Percentiles rank a stretch among this genome's conserved stretches.
Conservation (phyloP, 2,888 invertebrate species). For the Nomada goodeniana region DNA sequence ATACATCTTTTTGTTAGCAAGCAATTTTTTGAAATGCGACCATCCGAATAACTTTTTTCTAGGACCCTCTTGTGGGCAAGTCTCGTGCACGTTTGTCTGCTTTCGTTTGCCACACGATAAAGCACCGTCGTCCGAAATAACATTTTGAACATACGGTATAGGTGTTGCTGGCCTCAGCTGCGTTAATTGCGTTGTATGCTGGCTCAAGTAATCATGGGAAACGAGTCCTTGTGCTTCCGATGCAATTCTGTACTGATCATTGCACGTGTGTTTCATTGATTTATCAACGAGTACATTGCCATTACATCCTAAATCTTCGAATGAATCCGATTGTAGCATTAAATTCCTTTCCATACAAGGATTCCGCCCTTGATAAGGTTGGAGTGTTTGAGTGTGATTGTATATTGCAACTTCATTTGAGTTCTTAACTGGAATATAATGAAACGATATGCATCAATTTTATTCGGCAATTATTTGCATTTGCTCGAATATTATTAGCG, state of each 20-base stretch:
- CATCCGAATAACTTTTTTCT: slow-evolving; percentile 82
- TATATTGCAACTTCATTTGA: slow-evolving; percentile 85
- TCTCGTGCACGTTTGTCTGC: slow-evolving; percentile 85
- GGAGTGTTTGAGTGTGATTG: slow-evolving; percentile 85
- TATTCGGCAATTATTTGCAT: neutral
- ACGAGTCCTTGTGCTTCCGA: slow-evolving; percentile 85
- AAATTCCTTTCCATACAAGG: slow-evolving; percentile 92
- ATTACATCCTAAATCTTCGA: slow-evolving; percentile 86
- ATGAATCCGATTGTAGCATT: slow-evolving; percentile 86
- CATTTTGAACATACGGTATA: slow-evolving; percentile 91
- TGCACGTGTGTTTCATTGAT: slow-evolving; percentile 86
- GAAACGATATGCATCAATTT: slow-evolving; percentile 11
- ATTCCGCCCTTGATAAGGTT: slow-evolving; percentile 94
- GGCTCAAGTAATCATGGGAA: slow-evolving; percentile 85
- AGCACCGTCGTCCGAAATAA: slow-evolving; percentile 85
- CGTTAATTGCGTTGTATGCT: slow-evolving; percentile 77
- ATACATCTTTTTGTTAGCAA: slow-evolving; percentile 79
- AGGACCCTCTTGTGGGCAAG: slow-evolving; percentile 76
- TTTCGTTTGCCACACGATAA: slow-evolving; percentile 82
- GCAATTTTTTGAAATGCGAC: slow-evolving; percentile 85
- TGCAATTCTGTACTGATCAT: slow-evolving; percentile 74
- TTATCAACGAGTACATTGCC: slow-evolving; percentile 87
- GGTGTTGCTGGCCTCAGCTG: slow-evolving; percentile 86
- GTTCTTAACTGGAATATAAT: slow-evolving; percentile 84
- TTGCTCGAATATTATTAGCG: neutral